Evolutionary conservation across 2,113 vertebrate genomes (phyloP).

Genomic region (Psettodes erumei): DNA sequence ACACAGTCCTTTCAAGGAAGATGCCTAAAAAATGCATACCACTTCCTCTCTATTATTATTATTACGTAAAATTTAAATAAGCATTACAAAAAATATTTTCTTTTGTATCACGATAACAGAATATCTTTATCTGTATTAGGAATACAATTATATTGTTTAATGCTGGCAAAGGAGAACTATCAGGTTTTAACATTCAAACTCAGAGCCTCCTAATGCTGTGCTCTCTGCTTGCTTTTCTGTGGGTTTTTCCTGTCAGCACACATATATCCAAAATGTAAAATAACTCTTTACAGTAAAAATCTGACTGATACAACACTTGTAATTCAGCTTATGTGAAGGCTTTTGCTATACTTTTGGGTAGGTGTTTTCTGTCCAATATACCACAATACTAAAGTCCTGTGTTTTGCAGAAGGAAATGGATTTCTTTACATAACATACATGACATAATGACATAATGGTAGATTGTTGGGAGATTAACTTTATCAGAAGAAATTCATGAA

Average conservation of each 20-base stretch:
- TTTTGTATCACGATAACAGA: neutral
- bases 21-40: neutral
- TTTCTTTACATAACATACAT: too few relatives aligned
- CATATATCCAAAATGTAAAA: slow-evolving; percentile 8
- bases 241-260: neutral
- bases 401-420: neutral
- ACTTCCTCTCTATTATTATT: too few relatives aligned
- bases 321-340: slow-evolving; percentile 2
- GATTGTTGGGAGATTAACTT: slow-evolving; percentile 1
- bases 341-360: neutral
- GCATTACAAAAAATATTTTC: too few relatives aligned
- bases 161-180: neutral
- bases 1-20: neutral
- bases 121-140: neutral
- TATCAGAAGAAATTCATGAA: slow-evolving; percentile 15
- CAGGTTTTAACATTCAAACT: neutral
- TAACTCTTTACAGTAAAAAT: slow-evolving; percentile 9
- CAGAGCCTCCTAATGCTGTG: neutral
- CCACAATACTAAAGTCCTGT: neutral
- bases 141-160: neutral
- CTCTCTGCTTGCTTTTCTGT: slow-evolving; percentile 6
- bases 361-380: neutral
- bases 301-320: neutral
- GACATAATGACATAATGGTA: neutral
- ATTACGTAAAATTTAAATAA: too few relatives aligned